Evolutionary conservation across 2,797 vertebrate genomes (phyloP).

Genomic region (Sarcoramphus papa): DNA sequence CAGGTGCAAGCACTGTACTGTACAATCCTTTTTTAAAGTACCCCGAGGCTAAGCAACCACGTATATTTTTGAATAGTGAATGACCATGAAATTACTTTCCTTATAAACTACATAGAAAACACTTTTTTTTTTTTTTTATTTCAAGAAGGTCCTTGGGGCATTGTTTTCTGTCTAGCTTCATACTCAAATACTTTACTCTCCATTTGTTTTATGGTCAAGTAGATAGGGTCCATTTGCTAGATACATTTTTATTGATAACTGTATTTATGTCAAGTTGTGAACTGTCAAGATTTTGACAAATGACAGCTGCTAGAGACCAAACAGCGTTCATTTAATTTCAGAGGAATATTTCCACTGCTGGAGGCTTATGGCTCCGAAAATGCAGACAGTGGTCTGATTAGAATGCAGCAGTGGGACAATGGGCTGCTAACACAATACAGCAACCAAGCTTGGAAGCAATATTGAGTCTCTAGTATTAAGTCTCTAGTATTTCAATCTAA

Average conservation of each 20-base stretch:
- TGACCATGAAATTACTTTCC: slow-evolving; percentile 5
- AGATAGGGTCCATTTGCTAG: slow-evolving; percentile 8
- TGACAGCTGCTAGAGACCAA: neutral
- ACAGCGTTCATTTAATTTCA: slow-evolving; percentile 37
- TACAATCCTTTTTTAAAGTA: neutral
- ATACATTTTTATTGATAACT: slow-evolving; percentile 23
- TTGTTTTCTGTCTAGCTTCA: neutral
- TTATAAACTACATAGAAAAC: neutral
- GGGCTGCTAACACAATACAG: slow-evolving; percentile 14
- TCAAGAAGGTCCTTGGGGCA: neutral
- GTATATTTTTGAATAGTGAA: neutral
- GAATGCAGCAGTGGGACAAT: slow-evolving; percentile 11
- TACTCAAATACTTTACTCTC: neutral
- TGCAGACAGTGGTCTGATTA: slow-evolving; percentile 50
- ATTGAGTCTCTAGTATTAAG: neutral
- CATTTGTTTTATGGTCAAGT: slow-evolving; percentile 34
- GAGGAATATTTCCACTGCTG: slow-evolving; percentile 35
- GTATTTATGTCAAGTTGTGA: slow-evolving; percentile 29
- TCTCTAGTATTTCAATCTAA: neutral
- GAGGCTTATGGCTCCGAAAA: slow-evolving; percentile 14
- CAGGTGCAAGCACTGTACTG: neutral
- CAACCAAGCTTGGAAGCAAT: neutral
- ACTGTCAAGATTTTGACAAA: slow-evolving; percentile 30
- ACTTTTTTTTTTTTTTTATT: neutral
- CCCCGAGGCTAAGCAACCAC: neutral